Conservation (phyloP, 1,140 invertebrate species). For the Cephus cinctus region DNA sequence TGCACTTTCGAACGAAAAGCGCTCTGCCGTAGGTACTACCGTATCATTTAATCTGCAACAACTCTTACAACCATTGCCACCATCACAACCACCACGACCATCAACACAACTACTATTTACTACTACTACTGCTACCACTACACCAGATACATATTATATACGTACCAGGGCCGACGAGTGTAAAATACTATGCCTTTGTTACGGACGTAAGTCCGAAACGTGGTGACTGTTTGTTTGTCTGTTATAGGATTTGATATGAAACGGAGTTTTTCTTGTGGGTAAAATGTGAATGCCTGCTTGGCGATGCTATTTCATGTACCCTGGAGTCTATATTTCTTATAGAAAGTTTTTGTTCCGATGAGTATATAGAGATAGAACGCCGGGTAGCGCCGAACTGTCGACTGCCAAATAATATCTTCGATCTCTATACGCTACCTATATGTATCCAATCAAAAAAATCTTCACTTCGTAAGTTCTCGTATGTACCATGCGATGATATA, state of each 20-base stretch:
- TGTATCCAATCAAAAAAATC: too few species aligned
- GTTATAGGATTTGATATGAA: conserved; percentile 49
- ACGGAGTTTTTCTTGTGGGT: conserved; percentile 48
- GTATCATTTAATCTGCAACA: conserved; percentile 46
- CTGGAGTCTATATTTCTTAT: conserved; percentile 23
- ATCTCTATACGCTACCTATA: too few species aligned
- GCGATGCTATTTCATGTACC: conserved; percentile 51
- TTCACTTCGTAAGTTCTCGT: too few species aligned
- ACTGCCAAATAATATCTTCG: conserved; percentile 10
- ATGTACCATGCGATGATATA: too few species aligned
- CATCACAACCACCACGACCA: conserved; percentile 24
- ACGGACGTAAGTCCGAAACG: conserved; percentile 46
- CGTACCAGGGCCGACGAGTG: conserved; percentile 35
- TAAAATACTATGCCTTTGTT: conserved; percentile 45
- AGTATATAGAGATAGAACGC: conserved; percentile 9
- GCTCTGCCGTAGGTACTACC: conserved; percentile 42
- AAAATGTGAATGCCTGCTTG: conserved; percentile 48
- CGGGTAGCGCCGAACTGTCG: conserved; percentile 7
- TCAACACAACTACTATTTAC: conserved; percentile 23
- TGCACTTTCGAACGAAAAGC: conserved; percentile 40
- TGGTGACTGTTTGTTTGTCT: conserved; percentile 51
- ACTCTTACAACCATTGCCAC: conserved; percentile 28
- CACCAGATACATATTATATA: conserved; percentile 29
- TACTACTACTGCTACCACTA: conserved; percentile 24
- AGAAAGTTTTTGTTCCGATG: conserved; percentile 16